Base-by-base conservation (phyloP, 2,888 invertebrate species). In the Prenolepis imparis region DNA sequence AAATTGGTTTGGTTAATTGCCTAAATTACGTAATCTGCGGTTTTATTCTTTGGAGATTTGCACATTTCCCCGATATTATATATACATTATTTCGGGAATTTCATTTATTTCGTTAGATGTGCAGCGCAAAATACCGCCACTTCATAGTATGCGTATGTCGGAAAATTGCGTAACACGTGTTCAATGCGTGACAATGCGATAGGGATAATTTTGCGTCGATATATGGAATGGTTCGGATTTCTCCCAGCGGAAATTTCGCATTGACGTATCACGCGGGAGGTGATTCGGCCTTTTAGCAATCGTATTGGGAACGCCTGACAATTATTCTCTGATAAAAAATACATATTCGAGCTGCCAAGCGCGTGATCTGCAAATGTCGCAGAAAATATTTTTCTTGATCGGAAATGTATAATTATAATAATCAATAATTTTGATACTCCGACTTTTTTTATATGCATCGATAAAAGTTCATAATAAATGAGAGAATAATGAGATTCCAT, bases 191-290 rank as follows among this genome's bases (percentile, higher is more conserved):
- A 72, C 78, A 80, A 72, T 72, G 44, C 32, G 68, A 80, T 80
- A 80, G 59, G 44, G 44, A 80, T 80, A 80, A 80, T 80, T 72
- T 80, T 44, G 59, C 57, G 78, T 78, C 78, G 70, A 72, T 80
- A 21, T 80, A 3, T 28, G n/a, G 57, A 32, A 80, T 70, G 48
- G 59, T 70, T 72, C 44, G 78, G 32, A 72, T 80, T 72, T 80
- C 72, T 70, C 59, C n/a, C 39, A 59, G 32, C 21, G 78, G 36
- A 70, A 59, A 80, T 72, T 80, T 72, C 78, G 21, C 57, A 57
- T 59, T 59, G 59, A 32, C 15, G 32, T 52, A 36, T n/a, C 32
- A 3, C 36, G 15, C 5, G 72, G 36, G 59, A 59, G 21, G 44
- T 24, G 59, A 64, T 70, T 80, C 44, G 24, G 70, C 6, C 44